A percentile compares a stretch with the other conserved stretches of the same genome.
Conservation (phyloP, 2,888 invertebrate species). For the Drosophila niveifrons region DNA sequence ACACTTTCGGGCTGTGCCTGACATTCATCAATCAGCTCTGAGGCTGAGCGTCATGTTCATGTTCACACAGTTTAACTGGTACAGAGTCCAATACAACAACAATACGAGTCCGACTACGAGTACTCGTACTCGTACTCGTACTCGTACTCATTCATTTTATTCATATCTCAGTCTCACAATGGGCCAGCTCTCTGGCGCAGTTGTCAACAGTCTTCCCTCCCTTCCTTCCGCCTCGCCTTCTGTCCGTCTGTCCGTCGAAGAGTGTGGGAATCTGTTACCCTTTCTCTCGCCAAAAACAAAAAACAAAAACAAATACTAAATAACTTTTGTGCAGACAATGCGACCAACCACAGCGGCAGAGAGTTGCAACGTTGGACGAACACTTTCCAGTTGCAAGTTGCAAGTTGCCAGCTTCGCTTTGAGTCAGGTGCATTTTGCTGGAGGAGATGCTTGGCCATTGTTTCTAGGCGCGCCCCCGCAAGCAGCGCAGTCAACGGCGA, state of each 20-base stretch:
- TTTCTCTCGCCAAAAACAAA: conserved; percentile 70
- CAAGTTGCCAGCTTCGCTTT: conserved; percentile 24
- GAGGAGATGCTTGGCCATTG: conserved; percentile 55
- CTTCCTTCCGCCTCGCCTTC: conserved; percentile 27
- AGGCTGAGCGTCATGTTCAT: conserved; percentile 51
- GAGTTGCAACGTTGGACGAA: conserved; percentile 40
- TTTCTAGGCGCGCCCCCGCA: conserved; percentile 70
- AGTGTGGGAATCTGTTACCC: conserved; percentile 84
- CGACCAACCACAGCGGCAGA: conserved; percentile 66
- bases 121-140: conserved; percentile 16
- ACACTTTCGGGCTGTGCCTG: conserved; percentile 48
- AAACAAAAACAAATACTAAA: conserved; percentile 61
- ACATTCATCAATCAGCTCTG: conserved; percentile 73
- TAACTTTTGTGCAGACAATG: conserved; percentile 64
- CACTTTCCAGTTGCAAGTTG: conserved; percentile 42
- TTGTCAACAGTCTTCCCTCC: conserved; percentile 68
- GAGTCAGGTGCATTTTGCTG: conserved; percentile 63
- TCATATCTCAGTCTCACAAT: conserved; percentile 59
- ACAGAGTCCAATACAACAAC: conserved; percentile 11
- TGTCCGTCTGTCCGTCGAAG: conserved; percentile 33
- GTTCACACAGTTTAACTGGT: conserved; percentile 67
- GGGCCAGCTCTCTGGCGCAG: conserved; percentile 46
- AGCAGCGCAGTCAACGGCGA: conserved; percentile 35
- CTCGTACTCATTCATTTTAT: conserved; percentile 60
- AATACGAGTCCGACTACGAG: conserved; percentile 19